Base-by-base conservation (phyloP, 1,140 invertebrate species). In the Ridgeia piscesae region DNA sequence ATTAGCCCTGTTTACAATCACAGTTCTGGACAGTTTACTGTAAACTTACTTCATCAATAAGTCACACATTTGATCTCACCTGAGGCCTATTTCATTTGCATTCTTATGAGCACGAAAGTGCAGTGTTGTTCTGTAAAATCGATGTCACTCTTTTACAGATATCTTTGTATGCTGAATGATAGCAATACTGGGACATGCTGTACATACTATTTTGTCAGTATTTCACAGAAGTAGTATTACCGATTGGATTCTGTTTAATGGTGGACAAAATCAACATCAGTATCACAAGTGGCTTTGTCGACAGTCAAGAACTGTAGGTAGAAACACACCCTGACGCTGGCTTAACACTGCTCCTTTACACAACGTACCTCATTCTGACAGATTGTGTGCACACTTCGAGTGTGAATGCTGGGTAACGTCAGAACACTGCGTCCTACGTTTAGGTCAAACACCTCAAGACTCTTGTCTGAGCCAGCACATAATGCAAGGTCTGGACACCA, bases 381-480 rank as follows among this genome's bases (percentile, higher is more conserved):
- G 34, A 96, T 93, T 8, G 93, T 88, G 94, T 96, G 95, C 31
- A 94, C 93, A 48, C 95, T 94, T 93, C 94, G 95, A 14, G 94
- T 93, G 93, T 96, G 95, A 31, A 94, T 93, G 92, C 96, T 95
- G 48, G 93, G 58, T 42, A 95, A 94, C 27, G 92, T 93, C 34
- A 94, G 93, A 34, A 95, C 93, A 58, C 94, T 93, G 89, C 94
- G 93, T n/a, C 95, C 95, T 89, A 94, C 94, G 92, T 96, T 96
- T 94, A 96, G 93, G 92, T 96, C 96, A 94, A 94, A 95, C 4
- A 96, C 93, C 88, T 95, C 94, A 33, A 96, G 89, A 89, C 93
- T 94, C 92, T 95, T 95, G 91, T 96, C 95, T 89, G 95, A 95
- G 34, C 95, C 95, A 90, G 94, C 94, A 94, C 95, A 95, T 17